These are phyloP conservation scores for Spodoptera exigua DNA, from an alignment of 2,888 invertebrate genomes.

Conservation along the genomic window DNA sequence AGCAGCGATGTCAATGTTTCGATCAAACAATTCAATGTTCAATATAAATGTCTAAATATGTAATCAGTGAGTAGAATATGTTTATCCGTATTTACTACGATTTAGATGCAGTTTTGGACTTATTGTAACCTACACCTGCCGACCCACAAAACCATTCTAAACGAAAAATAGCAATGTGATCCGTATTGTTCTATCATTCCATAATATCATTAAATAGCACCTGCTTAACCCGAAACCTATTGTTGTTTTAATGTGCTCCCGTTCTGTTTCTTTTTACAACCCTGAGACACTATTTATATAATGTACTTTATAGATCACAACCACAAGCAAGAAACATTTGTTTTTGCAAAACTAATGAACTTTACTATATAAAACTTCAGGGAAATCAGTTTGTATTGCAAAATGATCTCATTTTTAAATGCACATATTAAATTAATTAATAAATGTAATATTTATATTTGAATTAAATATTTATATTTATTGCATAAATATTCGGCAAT, in stretches of 20 bases:
- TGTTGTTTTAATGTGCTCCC: slow-evolving; percentile 41
- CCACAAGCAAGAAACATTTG: no score
- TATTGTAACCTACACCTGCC: slow-evolving; percentile 16
- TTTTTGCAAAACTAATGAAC: no score
- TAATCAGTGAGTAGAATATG: slow-evolving; percentile 44
- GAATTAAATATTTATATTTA: no score
- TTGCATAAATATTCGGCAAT: no score
- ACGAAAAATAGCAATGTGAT: slow-evolving; percentile 33
- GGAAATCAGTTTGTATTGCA: no score
- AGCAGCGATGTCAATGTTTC: slow-evolving; percentile 57
- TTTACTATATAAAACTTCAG: no score
- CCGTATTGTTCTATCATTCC: slow-evolving; percentile 55
- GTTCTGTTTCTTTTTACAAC: background rate
- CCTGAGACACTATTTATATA: no score
- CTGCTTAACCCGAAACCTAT: slow-evolving; percentile 32
- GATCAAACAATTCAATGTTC: slow-evolving; percentile 43
- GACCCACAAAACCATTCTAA: slow-evolving; percentile 26
- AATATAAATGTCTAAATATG: slow-evolving; percentile 28
- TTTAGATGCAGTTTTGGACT: slow-evolving; percentile 26
- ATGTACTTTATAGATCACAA: no score
- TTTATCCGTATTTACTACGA: slow-evolving; percentile 28
- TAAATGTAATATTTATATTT: no score
- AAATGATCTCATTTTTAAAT: no score
- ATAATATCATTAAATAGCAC: slow-evolving; percentile 48
- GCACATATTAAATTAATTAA: no score